Evolutionary conservation across 2,888 invertebrate species (phyloP), one percentile per base, ranked within the genome.

Genomic region (Netelia virgata): DNA sequence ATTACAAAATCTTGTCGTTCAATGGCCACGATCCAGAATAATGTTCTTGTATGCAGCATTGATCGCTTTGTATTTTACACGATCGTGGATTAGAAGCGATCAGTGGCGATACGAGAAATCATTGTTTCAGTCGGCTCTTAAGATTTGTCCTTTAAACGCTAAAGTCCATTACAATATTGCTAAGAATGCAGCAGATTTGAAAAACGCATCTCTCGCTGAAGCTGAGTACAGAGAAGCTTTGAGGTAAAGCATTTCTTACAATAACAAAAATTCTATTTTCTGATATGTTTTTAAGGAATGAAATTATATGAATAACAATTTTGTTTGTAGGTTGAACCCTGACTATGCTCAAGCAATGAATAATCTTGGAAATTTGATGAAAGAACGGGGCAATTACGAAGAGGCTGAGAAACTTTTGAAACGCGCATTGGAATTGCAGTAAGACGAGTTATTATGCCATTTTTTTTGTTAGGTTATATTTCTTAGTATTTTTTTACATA

Each of bases 151-250:
- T 0, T 94, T 96, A 66, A 99, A 99, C 94, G 99, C 99, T 20
- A 99, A 99, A 95, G 97, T 97, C 3, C 96, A 95, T 87, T 99
- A 99, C 92, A 99, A 99, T 93, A 96, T 99, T 74, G 99, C 97
- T 0, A 98, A 98, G 93, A 96, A 97, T 83, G 96, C 97, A 14
- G 97, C 97, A 0, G 98, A 98, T 90, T 94, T 94, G 47, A 96
- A 97, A 8, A 94, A 97, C 84, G 94, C 94, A 63, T 93, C 94
- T 16, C 94, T 95, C 88, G 98, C 99, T 0, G 95, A 98, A 77
- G 89, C 94, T 36, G 96, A 97, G 92, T 99, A 99, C 93, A 95
- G 95, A 91, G 95, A 95, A 91, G 97, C 98, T 36, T 95, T 98
- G 78, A 94, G 95, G 97, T 96, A 94, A 89, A 61, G n/a, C 28